Evolutionary conservation across 2,888 invertebrate species (phyloP).

Genomic region (Drosophila kanekoi): DNA sequence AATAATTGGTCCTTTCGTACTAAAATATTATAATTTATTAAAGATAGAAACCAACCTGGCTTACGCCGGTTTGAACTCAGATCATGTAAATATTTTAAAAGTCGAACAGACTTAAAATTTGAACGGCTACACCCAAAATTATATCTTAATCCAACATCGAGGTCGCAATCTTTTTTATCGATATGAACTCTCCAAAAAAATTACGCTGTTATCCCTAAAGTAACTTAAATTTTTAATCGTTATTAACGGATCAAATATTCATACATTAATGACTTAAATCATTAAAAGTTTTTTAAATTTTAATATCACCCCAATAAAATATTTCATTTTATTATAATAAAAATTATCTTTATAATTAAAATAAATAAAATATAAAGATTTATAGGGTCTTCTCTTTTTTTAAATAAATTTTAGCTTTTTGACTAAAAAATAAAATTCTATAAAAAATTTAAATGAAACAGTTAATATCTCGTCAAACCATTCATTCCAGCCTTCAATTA

Average conservation of each 20-base stretch:
- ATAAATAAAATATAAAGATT: constrained; percentile 87
- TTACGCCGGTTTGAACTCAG: constrained; percentile 95
- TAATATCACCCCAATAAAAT: constrained; percentile 89
- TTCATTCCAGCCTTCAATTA: constrained; percentile 93
- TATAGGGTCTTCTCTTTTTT: constrained; percentile 93
- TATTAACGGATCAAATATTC: constrained; percentile 87
- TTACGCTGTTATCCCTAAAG: constrained; percentile 95
- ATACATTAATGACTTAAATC: constrained; percentile 83
- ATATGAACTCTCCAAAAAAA: constrained; percentile 91
- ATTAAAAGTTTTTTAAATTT: constrained; percentile 87
- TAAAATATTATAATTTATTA: constrained; percentile 87
- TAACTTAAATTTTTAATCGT: constrained; percentile 90
- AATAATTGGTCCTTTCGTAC: constrained; percentile 92
- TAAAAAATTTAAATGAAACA: constrained; percentile 86
- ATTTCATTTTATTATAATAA: constrained; percentile 79
- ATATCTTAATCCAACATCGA: constrained; percentile 94
- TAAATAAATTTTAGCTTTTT: constrained; percentile 89
- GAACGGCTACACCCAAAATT: constrained; percentile 89
- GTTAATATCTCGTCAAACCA: constrained; percentile 88
- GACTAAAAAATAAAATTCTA: constrained; percentile 87
- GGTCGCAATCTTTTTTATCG: constrained; percentile 92
- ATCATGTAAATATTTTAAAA: constrained; percentile 94
- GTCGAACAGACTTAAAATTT: constrained; percentile 91
- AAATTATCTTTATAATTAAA: constrained; percentile 84
- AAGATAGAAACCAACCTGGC: constrained; percentile 95